phyloP scores from a whole-genome alignment of 1,140 invertebrate species.

The Trachymyrmex cornetzi region DNA sequence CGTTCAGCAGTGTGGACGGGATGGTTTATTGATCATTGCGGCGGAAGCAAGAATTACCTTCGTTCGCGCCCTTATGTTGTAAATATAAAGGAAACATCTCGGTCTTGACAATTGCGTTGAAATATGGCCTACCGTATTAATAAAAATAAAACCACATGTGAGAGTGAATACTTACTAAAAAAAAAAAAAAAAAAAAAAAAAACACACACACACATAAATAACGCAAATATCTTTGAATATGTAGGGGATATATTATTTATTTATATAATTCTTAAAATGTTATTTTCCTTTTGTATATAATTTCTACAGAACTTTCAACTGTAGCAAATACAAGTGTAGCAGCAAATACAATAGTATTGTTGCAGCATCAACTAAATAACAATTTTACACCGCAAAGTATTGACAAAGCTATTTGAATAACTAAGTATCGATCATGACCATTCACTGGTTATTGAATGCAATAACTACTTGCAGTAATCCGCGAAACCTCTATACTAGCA shows the following conservation, averaged over 20 bases:
- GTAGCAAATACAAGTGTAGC: neutral
- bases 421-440: constrained; percentile 35
- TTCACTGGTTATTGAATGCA: constrained; percentile 15
- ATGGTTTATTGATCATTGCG: constrained; percentile 65
- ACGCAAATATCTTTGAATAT: neutral
- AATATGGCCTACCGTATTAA: neutral
- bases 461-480: constrained; percentile 3
- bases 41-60: constrained; percentile 62
- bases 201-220: neutral
- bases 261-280: neutral
- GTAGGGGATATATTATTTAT: neutral
- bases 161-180: neutral
- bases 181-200: neutral
- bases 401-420: constrained; percentile 46
- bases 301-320: neutral
- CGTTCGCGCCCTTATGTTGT: constrained; percentile 55
- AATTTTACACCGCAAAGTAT: constrained; percentile 1
- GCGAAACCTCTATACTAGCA: constrained; percentile 3
- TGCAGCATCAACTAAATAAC: neutral
- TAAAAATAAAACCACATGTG: constrained; percentile 14
- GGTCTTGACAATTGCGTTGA: constrained; percentile 44
- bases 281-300: neutral
- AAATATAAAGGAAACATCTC: constrained; percentile 56
- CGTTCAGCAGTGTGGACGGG: constrained; percentile 51
- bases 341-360: neutral